Evolutionary conservation across 1,140 invertebrate genomes (phyloP).

Genomic region (Helicoverpa zea): DNA sequence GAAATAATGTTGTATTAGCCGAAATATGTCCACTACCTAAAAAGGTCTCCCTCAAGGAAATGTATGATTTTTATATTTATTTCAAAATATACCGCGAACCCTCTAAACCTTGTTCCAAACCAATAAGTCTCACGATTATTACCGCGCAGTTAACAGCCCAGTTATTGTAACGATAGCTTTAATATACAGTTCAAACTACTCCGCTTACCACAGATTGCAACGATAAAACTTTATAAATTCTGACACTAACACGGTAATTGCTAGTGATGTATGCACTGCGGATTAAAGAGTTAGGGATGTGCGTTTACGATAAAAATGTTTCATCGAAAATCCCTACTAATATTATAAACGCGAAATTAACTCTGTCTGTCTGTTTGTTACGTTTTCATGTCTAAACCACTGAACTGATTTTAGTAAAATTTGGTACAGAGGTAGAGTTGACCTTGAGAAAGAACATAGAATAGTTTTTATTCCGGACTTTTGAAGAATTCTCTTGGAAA

Average conservation of each 20-base stretch:
- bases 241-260: slow-evolving; percentile 31
- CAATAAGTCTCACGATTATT: slow-evolving; percentile 38
- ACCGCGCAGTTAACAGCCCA: slow-evolving; percentile 21
- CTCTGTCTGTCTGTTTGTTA: too few relatives aligned
- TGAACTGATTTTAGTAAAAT: too few relatives aligned
- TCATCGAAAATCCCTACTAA: background rate
- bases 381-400: too few relatives aligned
- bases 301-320: background rate
- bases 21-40: too few relatives aligned
- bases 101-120: background rate
- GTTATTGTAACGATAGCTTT: slow-evolving; percentile 28
- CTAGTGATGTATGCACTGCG: too few relatives aligned
- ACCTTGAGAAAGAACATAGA: too few relatives aligned
- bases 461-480: too few relatives aligned
- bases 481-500: too few relatives aligned
- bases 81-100: background rate
- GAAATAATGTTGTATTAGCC: too few relatives aligned
- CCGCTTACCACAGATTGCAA: slow-evolving; percentile 15
- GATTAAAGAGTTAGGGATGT: background rate
- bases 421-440: too few relatives aligned
- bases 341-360: too few relatives aligned
- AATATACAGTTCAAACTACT: slow-evolving; percentile 35
- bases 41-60: too few relatives aligned
- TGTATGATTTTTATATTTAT: background rate
- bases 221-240: slow-evolving; percentile 33